Evolutionary conservation across 2,888 invertebrate genomes (phyloP), one percentile per base, ranked within the genome.

Genomic region (Portevinia maculata): DNA sequence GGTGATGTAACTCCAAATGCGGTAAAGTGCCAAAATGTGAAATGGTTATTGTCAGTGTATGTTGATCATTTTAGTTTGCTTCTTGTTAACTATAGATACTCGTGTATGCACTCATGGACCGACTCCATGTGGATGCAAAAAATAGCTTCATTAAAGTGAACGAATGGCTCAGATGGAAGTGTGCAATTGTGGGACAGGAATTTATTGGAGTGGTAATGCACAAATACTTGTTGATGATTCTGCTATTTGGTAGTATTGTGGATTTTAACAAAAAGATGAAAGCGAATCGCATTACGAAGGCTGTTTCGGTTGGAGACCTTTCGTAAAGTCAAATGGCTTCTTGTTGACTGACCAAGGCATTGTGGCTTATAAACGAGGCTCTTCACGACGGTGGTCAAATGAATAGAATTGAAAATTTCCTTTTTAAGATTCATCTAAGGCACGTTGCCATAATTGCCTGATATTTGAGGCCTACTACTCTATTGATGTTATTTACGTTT

Each of bases 11-110:
- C 52, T 65, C n/a, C 46, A 19, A 44, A 65, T 59, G 41, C 28
- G 65, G 65, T 73, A 59, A 24, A 60, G 60, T 79, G 73, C 79
- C 73, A 79, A 73, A 79, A 48, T 37, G 64, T 59, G 50, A 52
- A 69, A 60, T 28, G 24, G 15, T 28, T 52, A 13, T 30, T 28
- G 37, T 37, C 37, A 24, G 5, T 13, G n/a, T 37, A 60, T 67
- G 59, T 67, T 28, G 67, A 60, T 69, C 75, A 75, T 28, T 30
- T 15, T 60, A 37, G 39, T 69, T 60, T 69, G 11, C 41, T 60
- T 64, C 50, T 30, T 19, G 13, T 55, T 32, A 24, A 37, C 15
- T 57, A 5, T 17, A 19, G n/a, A 30, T 9, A 37, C 32, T 41
- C 11, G n/a, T 11, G 9, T n/a, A 17, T 17, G 15, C 13, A 48